Evolutionary conservation across 2,113 vertebrate genomes (phyloP).

Genomic region (Aix galericulata): DNA sequence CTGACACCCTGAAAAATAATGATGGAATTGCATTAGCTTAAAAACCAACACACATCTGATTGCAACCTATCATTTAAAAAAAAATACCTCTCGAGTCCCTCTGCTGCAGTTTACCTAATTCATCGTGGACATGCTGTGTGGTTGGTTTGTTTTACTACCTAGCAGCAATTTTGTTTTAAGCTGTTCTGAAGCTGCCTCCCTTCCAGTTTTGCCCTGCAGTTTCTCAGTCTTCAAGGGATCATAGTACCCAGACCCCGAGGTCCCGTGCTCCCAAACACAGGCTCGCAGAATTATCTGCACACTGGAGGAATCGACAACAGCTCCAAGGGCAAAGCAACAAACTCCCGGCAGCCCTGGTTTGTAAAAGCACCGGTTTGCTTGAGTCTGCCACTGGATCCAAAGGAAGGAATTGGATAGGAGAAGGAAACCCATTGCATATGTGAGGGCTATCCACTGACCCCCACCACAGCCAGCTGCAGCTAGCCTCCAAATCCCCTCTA

Average conservation of each 20-base stretch:
- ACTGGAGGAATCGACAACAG: no score
- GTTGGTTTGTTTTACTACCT: background rate
- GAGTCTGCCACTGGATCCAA: fast-evolving
- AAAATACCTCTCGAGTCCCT: background rate
- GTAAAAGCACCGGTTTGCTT: background rate
- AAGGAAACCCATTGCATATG: fast-evolving
- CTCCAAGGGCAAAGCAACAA: background rate
- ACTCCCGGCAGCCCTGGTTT: no score
- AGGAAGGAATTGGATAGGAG: fast-evolving
- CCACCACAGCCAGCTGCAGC: background rate
- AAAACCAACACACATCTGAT: background rate
- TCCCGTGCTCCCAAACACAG: background rate
- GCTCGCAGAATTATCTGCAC: background rate
- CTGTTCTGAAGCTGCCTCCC: background rate
- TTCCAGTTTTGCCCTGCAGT: background rate
- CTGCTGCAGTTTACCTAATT: background rate
- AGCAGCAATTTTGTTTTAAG: background rate
- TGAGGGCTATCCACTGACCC: fast-evolving
- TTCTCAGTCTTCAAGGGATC: background rate
- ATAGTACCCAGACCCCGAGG: background rate
- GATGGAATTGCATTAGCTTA: background rate
- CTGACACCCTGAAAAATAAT: background rate
- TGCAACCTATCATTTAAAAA: background rate
- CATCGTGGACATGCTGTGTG: background rate
- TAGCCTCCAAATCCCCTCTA: background rate